Percentiles rank a stretch among this genome's conserved stretches.
phyloP scores from a whole-genome alignment of 2,113 vertebrate genomes.

The Aviceda subcristata region DNA sequence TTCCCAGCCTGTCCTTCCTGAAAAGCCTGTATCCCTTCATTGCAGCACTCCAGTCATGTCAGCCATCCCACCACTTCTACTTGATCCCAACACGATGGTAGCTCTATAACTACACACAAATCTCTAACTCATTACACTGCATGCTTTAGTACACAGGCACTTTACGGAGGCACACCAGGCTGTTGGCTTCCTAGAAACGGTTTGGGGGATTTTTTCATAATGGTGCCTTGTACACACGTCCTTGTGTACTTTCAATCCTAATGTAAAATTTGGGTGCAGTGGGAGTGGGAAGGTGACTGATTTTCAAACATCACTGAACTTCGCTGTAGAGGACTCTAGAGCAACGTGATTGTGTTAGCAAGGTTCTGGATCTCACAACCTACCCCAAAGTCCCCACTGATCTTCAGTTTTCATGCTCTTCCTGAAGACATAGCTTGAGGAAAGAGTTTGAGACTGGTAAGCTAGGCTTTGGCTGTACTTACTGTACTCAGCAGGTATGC shows the following conservation, averaged over 20 bases:
- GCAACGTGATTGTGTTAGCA: neutral
- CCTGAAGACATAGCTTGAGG: neutral
- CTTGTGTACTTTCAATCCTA: neutral
- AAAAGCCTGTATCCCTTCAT: neutral
- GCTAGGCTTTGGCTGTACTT: neutral
- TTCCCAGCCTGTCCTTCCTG: neutral
- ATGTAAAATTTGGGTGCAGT: neutral
- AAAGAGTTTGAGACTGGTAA: neutral
- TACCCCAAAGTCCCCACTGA: neutral
- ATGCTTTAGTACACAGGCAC: neutral
- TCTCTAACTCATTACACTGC: neutral
- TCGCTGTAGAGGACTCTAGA: neutral
- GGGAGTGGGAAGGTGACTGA: neutral
- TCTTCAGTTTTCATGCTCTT: neutral
- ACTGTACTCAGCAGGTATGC: neutral
- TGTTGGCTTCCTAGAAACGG: neutral
- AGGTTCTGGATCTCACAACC: neutral
- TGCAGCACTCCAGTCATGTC: neutral
- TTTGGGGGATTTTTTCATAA: neutral
- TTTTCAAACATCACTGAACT: neutral
- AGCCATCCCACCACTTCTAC: neutral
- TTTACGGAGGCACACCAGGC: neutral
- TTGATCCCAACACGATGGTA: neutral
- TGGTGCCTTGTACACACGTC: accelerated
- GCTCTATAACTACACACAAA: neutral